phyloP scores from a whole-genome alignment of 2,797 vertebrate species.

The Limnodromus scolopaceus region DNA sequence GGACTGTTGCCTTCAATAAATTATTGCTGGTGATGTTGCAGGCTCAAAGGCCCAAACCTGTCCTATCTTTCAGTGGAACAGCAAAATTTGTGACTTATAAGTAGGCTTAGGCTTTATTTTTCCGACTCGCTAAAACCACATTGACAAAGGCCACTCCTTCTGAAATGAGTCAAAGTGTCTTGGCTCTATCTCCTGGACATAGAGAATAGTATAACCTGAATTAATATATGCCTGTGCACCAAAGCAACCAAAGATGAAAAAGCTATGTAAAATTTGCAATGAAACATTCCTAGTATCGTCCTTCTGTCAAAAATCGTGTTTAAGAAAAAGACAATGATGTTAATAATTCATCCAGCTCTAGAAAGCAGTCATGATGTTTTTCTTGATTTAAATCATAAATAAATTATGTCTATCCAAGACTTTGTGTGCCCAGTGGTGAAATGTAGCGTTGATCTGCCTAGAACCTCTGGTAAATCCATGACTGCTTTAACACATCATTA shows the following conservation, averaged over 20 bases:
- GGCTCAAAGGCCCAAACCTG: neutral
- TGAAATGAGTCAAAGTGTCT: neutral
- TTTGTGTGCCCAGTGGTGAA: neutral
- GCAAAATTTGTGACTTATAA: neutral
- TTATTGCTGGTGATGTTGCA: neutral
- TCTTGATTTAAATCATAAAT: neutral
- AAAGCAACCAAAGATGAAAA: neutral
- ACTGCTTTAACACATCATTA: slow-evolving; percentile 45
- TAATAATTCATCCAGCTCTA: neutral
- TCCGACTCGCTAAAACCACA: neutral
- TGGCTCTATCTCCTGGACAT: neutral
- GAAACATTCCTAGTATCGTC: neutral
- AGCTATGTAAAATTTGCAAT: neutral
- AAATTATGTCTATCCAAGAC: neutral
- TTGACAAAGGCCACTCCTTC: neutral
- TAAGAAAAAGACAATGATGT: neutral
- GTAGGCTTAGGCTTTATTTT: neutral
- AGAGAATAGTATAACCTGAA: neutral
- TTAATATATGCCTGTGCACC: neutral
- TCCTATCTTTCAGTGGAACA: neutral
- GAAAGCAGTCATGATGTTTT: neutral
- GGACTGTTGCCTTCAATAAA: neutral
- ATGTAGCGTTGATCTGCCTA: neutral
- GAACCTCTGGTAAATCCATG: slow-evolving; percentile 17
- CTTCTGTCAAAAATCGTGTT: neutral